Evolutionary conservation across 2,888 invertebrate genomes (phyloP), one percentile per base, ranked within the genome.

Genomic region (Boloria selene): DNA sequence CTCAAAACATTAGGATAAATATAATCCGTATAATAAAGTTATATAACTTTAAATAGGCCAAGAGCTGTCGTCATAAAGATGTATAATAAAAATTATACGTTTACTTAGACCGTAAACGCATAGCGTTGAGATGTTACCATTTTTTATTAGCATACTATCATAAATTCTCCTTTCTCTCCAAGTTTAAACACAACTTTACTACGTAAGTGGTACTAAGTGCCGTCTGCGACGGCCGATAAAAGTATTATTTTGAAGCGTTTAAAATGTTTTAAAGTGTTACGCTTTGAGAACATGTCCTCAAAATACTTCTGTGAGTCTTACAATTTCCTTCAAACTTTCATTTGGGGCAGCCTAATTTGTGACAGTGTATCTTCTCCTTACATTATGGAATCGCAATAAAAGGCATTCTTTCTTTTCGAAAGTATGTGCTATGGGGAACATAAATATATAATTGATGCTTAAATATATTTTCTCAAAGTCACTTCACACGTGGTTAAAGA

Each of bases 151-250:
- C 16, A 63, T 63, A 50, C 44, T 65, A 63, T 65, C 65, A 66
- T 72, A 72, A 72, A 72, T 68, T 70, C 63, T 45, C 56, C 51
- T 54, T 69, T 65, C 67, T 68, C 54, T 49, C 67, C 68, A 70
- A 68, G 69, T 70, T 67, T 65, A 65, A 68, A 70, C 68, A 72
- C 64, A 70, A 73, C 73, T 70, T 67, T 59, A 65, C 61, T 70
- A 74, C 75, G 62, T 70, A 74, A 74, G 73, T 70, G 69, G 64
- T 63, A 58, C 68, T 77, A 77, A 81, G 74, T 77, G 75, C 75
- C 74, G 79, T 75, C 83, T 83, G 83, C 75, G 71, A 63, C 52
- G 69, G 54, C 70, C 75, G 83, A 83, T 83, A 83, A 83, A 83
- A 82, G 81, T 82, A 79, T 81, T 81, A 81, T 72, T 70, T 73